phyloP scores from a whole-genome alignment of 2,113 vertebrate genomes.

The Microtus richardsoni region DNA sequence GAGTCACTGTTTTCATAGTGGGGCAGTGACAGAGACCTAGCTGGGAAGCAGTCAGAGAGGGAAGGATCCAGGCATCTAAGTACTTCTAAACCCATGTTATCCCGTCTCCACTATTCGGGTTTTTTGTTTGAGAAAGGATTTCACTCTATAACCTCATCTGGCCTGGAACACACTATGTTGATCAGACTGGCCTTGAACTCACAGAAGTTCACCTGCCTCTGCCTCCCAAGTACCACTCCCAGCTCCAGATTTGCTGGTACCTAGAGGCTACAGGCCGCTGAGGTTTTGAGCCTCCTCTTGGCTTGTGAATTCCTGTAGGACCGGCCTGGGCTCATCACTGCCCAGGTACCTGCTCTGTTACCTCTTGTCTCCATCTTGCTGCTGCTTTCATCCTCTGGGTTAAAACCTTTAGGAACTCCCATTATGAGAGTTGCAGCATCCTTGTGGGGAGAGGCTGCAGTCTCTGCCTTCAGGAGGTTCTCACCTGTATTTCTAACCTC shows the following conservation, averaged over 20 bases:
- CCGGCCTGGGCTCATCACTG: neutral
- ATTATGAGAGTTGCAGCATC: rapidly evolving
- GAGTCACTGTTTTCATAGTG: neutral
- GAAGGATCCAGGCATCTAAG: neutral
- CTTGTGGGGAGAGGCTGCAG: rapidly evolving
- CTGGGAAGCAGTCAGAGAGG: neutral
- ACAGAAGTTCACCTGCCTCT: neutral
- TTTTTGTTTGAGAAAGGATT: neutral
- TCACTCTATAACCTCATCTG: neutral
- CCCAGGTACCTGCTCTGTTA: neutral
- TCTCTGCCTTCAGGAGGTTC: neutral
- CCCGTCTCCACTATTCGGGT: neutral
- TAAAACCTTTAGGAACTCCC: neutral
- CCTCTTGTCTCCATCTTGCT: neutral
- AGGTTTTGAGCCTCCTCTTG: neutral
- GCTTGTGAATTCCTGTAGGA: neutral
- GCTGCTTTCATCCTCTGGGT: neutral
- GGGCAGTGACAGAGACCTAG: neutral
- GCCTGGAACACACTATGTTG: neutral
- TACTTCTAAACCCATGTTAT: neutral
- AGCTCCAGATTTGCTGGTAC: neutral
- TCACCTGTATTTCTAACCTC: neutral
- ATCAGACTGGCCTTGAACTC: neutral
- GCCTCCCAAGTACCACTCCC: neutral
- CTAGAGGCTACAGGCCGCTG: neutral